Evolutionary conservation across 1,140 invertebrate species (phyloP), one percentile per base, ranked within the genome.

Genomic region (Panonychus citri): DNA sequence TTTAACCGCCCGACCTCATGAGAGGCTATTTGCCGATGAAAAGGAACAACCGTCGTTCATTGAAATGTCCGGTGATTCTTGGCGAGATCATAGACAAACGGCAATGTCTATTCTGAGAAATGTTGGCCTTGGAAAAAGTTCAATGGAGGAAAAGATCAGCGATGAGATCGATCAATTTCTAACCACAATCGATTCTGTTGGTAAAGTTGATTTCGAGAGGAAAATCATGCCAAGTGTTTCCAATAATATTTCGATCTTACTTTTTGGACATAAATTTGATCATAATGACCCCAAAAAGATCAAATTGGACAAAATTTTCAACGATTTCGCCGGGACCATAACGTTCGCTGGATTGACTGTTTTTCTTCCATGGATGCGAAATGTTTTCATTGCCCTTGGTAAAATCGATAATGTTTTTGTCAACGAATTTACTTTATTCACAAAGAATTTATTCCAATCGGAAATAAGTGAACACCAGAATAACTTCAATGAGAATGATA

Each of bases 1-100:
- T 15, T 19, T 54, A 7, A 26, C 58, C 40, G 58, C 28, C 34
- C 46, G 58, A 17, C 55, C 58, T 24, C 13, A n/a, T 27, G 13
- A 53, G 13, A 27, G 19, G 27, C 27, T 46, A 5, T 57, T 57
- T 21, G 17, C 37, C 12, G 19, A 34, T 8, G 15, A 53, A 13
- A 30, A 17, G 5, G n/a, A 37, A 17, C 12, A 15, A 2, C 53
- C 27, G 54, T 46, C 49, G 53, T 17, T 48, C 17, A 21, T 57
- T 21, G 55, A 56, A 25, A 51, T 53, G 5, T 62, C 50, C 28
- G 83, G 83, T 0, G 62, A 73, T 10, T 63, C 79, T 5, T 88
- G 85, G 84, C 73, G 71, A 50, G 78, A 81, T 60, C 79, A 87
- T 59, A 73, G 83, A 42, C 70, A 71, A 51, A 87, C 86, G 68